Conservation (phyloP, 2,113 vertebrate species). For the Jacana jacana region DNA sequence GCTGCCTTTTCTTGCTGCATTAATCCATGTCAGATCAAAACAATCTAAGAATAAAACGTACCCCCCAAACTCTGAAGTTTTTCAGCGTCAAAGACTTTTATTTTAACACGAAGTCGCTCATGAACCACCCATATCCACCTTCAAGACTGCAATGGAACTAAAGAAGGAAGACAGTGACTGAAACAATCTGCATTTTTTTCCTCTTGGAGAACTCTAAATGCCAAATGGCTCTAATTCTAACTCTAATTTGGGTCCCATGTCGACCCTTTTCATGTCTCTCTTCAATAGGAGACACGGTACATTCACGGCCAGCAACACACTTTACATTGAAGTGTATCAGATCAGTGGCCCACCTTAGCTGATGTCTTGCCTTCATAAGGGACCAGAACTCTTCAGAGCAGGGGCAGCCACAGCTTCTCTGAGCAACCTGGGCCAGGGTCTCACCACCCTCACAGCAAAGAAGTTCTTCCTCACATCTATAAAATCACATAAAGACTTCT, state of each 20-base stretch:
- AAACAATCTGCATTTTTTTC: neutral
- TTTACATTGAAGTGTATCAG: neutral
- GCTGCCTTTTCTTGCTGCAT: neutral
- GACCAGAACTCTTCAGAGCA: neutral
- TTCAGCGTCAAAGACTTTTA: neutral
- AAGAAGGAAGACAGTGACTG: neutral
- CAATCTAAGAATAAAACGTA: neutral
- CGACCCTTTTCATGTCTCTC: neutral
- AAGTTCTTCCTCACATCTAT: too few relatives aligned
- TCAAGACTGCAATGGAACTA: neutral
- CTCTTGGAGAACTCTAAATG: neutral
- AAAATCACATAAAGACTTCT: neutral
- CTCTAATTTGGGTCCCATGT: too few relatives aligned
- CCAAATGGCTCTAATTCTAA: neutral
- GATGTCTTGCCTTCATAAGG: neutral
- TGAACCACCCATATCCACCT: neutral
- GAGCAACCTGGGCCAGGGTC: too few relatives aligned
- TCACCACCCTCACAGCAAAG: too few relatives aligned
- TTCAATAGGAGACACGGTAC: neutral
- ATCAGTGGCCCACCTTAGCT: neutral
- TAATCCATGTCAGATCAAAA: neutral
- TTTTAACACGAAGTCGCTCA: neutral
- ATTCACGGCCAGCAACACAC: neutral
- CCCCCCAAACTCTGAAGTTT: neutral
- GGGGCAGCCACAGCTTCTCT: too few relatives aligned